Evolutionary conservation across 2,113 vertebrate genomes (phyloP).

Genomic region (Archocentrus centrarchus): DNA sequence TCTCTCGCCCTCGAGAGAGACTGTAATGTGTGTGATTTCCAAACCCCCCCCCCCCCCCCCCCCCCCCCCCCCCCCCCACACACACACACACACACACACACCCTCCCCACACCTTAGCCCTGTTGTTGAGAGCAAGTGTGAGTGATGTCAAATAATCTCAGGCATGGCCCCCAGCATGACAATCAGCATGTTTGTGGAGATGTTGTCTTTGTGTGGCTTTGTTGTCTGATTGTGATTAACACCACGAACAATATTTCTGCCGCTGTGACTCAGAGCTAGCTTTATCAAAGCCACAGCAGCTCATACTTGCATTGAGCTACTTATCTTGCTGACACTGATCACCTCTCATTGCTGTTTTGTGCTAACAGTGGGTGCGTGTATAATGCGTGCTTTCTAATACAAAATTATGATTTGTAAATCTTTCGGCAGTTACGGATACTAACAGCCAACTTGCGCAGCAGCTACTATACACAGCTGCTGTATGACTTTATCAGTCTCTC

Average conservation of each 20-base stretch:
- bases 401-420: neutral
- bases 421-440: neutral
- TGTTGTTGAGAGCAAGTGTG: neutral
- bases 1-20: slow-evolving; percentile 25
- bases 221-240: slow-evolving; percentile 26
- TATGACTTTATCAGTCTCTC: neutral
- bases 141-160: slow-evolving; percentile 26
- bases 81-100: too few relatives aligned
- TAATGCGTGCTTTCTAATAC: neutral
- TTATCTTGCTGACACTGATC: slow-evolving; percentile 28
- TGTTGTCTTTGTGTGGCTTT: slow-evolving; percentile 24
- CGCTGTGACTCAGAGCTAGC: slow-evolving; percentile 18
- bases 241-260: slow-evolving; percentile 7
- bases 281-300: slow-evolving; percentile 32
- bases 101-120: neutral
- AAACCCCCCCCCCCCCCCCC: neutral
- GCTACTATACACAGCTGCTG: neutral
- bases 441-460: neutral
- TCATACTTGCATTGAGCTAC: slow-evolving; percentile 6
- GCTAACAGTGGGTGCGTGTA: neutral
- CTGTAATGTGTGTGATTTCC: neutral
- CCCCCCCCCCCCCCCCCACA: too few relatives aligned
- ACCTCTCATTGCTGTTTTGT: slow-evolving; percentile 8
- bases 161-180: slow-evolving; percentile 29
- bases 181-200: slow-evolving; percentile 34